Evolutionary conservation across 2,113 vertebrate genomes (phyloP), one percentile per base, ranked within the genome.

Genomic region (Tupaia chinensis): DNA sequence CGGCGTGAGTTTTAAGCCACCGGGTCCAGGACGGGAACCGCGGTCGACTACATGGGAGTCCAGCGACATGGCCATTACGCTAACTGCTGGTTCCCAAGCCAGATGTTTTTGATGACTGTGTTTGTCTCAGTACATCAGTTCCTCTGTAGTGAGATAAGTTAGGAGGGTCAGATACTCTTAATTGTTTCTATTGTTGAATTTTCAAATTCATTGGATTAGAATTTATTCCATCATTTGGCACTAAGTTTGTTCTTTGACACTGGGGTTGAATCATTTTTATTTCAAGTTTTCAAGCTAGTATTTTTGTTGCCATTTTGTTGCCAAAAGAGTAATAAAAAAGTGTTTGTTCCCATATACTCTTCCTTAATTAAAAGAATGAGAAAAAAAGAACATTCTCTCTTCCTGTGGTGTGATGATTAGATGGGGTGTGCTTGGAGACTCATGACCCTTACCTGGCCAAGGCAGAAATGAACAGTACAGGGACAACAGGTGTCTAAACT

Each of bases 271-370:
- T 97, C 95, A 93, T 94, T 98, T 98, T 97, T 98, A 90, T 94
- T 95, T 98, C 98, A 98, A 60, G 79, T 77, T 70, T 95, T 95
- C 63, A 97, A 68, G 86, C 3, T 84, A 25, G 85, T 68, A 56
- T 92, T 92, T 94, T 97, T 98, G 87, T 97, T 97, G 91, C 91
- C 97, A 93, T 78, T 89, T 95, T 97, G 44, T 44, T 98, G 95
- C 74, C 44, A 44, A 44, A 98, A 94, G 65, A 98, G 98, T 0
- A 7, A 29, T 60, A 66, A 9, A 29, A 63, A 92, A 56, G 44
- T 44, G 44, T 44, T 44, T 44, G 44, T 44, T 44, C 44, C 44
- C 44, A 44, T 44, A 44, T 44, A 44, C 44, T 44, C 44, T 44
- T 44, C 44, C 44, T 44, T 44, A 44, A 44, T 5, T 44, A 44